phyloP scores from a whole-genome alignment of 2,797 vertebrate genomes.

The Phoebastria nigripes region DNA sequence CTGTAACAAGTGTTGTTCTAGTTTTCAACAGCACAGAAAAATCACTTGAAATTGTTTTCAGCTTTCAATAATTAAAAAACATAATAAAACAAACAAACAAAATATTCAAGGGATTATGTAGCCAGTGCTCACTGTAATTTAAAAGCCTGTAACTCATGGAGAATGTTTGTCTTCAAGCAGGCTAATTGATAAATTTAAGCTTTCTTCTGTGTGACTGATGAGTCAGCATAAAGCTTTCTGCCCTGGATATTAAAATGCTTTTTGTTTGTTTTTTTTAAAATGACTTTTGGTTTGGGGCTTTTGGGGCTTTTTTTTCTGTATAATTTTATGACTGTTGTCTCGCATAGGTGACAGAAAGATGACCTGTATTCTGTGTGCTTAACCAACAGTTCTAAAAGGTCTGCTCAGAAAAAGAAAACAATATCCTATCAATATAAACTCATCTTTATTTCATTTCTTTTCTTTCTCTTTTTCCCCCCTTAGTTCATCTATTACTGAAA shows the following conservation, averaged over 20 bases:
- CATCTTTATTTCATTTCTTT: conserved; percentile 24
- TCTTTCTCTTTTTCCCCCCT: background rate
- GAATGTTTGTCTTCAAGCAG: background rate
- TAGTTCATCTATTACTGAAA: conserved; percentile 73
- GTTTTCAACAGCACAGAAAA: background rate
- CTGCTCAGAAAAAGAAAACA: background rate
- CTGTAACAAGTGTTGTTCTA: background rate
- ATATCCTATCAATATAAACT: background rate
- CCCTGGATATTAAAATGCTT: background rate
- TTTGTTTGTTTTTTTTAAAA: background rate
- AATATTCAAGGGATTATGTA: background rate
- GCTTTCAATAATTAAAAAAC: background rate
- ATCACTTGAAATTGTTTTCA: background rate
- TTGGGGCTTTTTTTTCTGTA: background rate
- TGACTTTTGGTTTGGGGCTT: background rate
- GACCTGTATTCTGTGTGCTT: background rate
- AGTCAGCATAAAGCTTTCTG: background rate
- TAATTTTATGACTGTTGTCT: background rate
- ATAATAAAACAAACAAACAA: background rate
- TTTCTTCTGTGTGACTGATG: background rate
- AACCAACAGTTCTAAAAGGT: background rate
- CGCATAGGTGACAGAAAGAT: background rate
- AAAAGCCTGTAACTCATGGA: background rate
- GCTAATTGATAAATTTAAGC: background rate
- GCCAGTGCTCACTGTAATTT: background rate